phyloP scores from a whole-genome alignment of 2,888 invertebrate genomes.

The Eristalis pertinax region DNA sequence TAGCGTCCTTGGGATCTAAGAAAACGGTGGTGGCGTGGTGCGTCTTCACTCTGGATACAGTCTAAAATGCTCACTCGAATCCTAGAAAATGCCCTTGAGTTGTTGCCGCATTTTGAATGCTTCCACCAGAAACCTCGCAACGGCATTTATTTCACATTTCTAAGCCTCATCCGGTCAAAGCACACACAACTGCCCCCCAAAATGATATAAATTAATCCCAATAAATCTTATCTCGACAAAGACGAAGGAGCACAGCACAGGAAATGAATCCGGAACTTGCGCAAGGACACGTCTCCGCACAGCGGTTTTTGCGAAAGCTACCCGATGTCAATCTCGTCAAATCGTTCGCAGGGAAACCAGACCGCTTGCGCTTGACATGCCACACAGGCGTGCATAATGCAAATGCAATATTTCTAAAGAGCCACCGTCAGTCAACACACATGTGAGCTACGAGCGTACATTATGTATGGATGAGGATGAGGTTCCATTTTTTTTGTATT shows the following conservation, averaged over 20 bases:
- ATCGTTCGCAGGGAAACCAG: constrained; percentile 33
- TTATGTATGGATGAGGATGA: not conserved
- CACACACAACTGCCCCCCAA: not conserved
- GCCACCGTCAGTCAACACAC: constrained; percentile 11
- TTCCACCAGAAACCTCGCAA: not conserved
- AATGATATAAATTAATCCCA: not conserved
- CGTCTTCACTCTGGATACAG: too few relatives aligned
- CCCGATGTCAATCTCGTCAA: constrained; percentile 33
- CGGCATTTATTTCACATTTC: not conserved
- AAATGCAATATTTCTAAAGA: constrained; percentile 62
- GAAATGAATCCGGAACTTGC: constrained; percentile 46
- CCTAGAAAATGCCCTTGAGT: too few relatives aligned
- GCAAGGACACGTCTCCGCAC: constrained; percentile 2
- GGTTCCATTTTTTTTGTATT: not conserved
- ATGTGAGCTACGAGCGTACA: not conserved
- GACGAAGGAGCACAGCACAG: not conserved
- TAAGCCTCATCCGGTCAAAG: not conserved
- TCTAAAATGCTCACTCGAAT: too few relatives aligned
- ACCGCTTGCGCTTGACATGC: constrained; percentile 20
- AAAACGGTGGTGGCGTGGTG: too few relatives aligned
- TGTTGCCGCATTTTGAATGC: too few relatives aligned
- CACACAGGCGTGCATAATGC: constrained; percentile 32
- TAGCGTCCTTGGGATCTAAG: too few relatives aligned
- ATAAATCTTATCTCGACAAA: not conserved
- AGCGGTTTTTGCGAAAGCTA: constrained; percentile 18